Evolutionary conservation across 2,888 invertebrate genomes (phyloP).

Genomic region (Drosophila hawaiiensis): DNA sequence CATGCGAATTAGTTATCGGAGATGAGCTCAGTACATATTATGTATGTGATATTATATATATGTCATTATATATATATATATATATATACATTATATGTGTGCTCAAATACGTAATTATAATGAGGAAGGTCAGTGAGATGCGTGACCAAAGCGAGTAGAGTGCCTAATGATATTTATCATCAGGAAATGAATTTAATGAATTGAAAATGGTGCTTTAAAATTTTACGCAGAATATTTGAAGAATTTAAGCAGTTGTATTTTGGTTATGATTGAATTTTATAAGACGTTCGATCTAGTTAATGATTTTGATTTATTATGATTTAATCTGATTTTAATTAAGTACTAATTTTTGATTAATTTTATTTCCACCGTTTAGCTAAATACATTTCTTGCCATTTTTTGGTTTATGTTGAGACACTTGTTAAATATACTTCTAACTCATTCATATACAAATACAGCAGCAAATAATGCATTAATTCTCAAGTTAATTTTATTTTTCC

Average conservation of each 20-base stretch:
- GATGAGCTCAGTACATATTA: conserved; percentile 36
- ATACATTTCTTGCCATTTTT: neutral
- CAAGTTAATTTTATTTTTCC: neutral
- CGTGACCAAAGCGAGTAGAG: conserved; percentile 19
- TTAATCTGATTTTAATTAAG: neutral
- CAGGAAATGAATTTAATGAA: conserved; percentile 11
- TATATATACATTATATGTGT: conserved; percentile 9
- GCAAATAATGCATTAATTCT: too few species aligned
- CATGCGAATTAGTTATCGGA: conserved; percentile 66
- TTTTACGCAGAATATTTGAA: neutral
- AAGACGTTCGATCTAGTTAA: neutral
- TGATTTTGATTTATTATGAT: neutral
- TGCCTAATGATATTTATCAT: conserved; percentile 15
- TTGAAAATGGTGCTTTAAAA: neutral
- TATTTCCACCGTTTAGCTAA: neutral
- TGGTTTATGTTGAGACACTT: neutral
- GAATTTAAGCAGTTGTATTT: neutral
- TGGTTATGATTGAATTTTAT: neutral
- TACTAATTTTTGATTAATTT: neutral
- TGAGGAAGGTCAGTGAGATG: conserved; percentile 33
- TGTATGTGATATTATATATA: neutral
- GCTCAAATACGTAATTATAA: conserved; percentile 33
- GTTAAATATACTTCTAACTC: neutral
- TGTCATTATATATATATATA: too few species aligned
- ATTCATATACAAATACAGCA: neutral